Conservation (phyloP, 1,140 invertebrate genomes). For the Papilio aristodemus region DNA sequence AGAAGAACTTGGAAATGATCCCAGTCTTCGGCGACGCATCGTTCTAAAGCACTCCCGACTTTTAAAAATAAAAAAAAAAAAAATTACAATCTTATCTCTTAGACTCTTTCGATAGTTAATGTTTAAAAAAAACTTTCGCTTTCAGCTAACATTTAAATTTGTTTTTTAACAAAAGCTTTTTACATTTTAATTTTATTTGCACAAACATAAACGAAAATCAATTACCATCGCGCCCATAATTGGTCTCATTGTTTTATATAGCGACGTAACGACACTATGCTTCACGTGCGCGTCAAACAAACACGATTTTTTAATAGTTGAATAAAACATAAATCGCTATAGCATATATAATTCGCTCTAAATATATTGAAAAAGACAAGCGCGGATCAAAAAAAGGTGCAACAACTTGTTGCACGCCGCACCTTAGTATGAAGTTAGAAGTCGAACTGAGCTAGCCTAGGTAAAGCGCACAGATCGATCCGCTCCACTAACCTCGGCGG, state of each 20-base stretch:
- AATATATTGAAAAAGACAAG: constrained; percentile 1
- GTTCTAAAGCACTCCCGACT: constrained; percentile 54
- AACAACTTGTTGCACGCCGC: constrained; percentile 18
- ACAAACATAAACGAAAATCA: background rate
- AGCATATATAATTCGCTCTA: background rate
- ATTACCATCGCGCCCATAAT: background rate
- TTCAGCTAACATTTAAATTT: background rate
- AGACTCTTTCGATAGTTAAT: background rate
- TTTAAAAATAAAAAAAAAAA: constrained; percentile 31
- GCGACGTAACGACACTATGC: background rate
- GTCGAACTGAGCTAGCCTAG: constrained; percentile 30
- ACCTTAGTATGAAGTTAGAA: constrained; percentile 3
- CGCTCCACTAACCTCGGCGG: background rate
- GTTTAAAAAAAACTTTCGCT: background rate
- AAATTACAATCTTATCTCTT: constrained; percentile 6
- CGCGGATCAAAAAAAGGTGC: background rate
- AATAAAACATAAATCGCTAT: background rate
- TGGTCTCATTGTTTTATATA: background rate
- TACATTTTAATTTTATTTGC: background rate
- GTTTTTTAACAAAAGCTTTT: background rate
- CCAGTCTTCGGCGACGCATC: constrained; percentile 92
- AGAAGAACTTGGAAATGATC: constrained; percentile 96
- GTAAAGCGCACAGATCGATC: constrained; percentile 22
- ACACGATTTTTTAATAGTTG: background rate
- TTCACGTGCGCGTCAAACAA: background rate